Percentiles rank a stretch among this genome's conserved stretches.
phyloP scores from a whole-genome alignment of 1,140 invertebrate genomes.

The Drosophila teissieri region DNA sequence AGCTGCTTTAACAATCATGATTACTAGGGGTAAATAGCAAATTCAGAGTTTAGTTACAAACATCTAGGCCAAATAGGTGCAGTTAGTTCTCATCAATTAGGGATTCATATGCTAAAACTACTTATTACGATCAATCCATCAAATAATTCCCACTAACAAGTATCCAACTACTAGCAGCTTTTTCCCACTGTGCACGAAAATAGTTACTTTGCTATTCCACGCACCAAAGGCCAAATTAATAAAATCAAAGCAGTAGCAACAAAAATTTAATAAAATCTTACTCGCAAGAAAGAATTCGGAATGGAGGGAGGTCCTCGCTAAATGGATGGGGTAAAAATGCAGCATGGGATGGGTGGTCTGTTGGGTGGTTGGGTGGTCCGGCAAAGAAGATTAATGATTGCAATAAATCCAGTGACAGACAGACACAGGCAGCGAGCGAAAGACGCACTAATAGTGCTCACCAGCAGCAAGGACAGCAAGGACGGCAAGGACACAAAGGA shows the following conservation, averaged over 20 bases:
- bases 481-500: conserved; percentile 82
- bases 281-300: conserved; percentile 18
- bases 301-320: conserved; percentile 19
- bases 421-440: conserved; percentile 44
- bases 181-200: conserved; percentile 11
- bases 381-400: conserved; percentile 84
- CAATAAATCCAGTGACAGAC: conserved; percentile 84
- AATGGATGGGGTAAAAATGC: conserved; percentile 23
- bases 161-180: not conserved
- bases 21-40: too few relatives aligned
- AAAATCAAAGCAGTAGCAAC: conserved; percentile 72
- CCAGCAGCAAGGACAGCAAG: conserved; percentile 82
- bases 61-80: too few relatives aligned
- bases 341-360: not conserved
- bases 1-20: not conserved
- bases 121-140: too few relatives aligned
- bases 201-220: conserved; percentile 49
- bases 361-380: conserved; percentile 14
- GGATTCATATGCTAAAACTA: too few relatives aligned
- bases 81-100: too few relatives aligned
- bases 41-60: too few relatives aligned
- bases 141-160: too few relatives aligned
- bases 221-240: conserved; percentile 76
- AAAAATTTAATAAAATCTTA: conserved; percentile 79
- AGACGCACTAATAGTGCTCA: conserved; percentile 73